These are phyloP conservation scores for Peromyscus aztecus DNA, from an alignment of 2,797 vertebrate species.

Conservation along the genomic window DNA sequence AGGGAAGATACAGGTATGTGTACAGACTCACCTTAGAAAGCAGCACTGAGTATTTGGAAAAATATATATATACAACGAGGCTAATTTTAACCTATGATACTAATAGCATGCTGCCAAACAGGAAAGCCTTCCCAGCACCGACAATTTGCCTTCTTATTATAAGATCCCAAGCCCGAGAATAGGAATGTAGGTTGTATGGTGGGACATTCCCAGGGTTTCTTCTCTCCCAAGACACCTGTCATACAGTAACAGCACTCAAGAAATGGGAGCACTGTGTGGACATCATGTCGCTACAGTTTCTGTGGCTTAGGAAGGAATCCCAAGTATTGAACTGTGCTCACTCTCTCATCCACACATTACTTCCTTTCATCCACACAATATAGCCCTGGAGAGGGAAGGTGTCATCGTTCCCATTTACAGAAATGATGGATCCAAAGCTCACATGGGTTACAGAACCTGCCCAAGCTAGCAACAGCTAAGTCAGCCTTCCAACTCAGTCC, in stretches of 20 bases:
- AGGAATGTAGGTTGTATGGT: neutral
- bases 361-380: neutral
- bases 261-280: neutral
- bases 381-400: neutral
- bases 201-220: neutral
- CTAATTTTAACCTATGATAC: constrained; percentile 57
- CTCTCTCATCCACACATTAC: no score
- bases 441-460: neutral
- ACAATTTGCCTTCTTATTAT: constrained; percentile 18
- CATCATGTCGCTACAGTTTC: neutral
- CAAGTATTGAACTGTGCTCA: neutral
- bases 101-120: constrained; percentile 68
- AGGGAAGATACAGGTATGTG: constrained; percentile 66
- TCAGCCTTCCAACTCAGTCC: neutral
- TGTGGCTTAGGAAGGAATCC: neutral
- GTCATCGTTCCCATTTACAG: neutral
- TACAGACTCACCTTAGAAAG: constrained; percentile 72
- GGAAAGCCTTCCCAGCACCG: constrained; percentile 28
- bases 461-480: neutral
- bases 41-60: constrained; percentile 71
- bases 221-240: neutral
- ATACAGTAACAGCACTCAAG: neutral
- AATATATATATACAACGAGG: constrained; percentile 58
- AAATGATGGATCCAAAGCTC: neutral
- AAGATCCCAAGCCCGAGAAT: neutral